These are phyloP conservation scores for Fregata magnificens DNA, from an alignment of 2,113 vertebrate species.

Conservation along the genomic window DNA sequence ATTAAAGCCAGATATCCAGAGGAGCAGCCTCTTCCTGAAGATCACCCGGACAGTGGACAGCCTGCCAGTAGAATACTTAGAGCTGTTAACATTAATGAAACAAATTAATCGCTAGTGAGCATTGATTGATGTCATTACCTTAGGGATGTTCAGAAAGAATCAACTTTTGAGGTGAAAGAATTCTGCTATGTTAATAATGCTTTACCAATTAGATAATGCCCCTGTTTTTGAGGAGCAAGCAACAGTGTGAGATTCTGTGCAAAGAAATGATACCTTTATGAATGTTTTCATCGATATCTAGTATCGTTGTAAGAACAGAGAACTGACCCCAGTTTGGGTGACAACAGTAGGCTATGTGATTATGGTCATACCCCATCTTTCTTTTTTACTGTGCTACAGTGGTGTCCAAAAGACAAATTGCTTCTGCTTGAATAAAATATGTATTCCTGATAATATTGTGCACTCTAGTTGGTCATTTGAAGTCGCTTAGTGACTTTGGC, in stretches of 20 bases:
- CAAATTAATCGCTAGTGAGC: neutral
- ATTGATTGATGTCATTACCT: neutral
- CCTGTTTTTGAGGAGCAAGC: neutral
- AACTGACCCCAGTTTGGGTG: neutral
- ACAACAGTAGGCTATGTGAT: neutral
- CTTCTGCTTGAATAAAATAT: neutral
- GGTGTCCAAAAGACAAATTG: neutral
- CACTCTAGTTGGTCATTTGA: neutral
- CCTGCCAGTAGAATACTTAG: neutral
- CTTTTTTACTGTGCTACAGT: neutral
- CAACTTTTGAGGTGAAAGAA: neutral
- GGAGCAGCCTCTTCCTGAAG: neutral
- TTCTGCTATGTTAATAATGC: neutral
- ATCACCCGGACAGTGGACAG: neutral
- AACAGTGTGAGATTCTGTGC: neutral
- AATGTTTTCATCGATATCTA: neutral
- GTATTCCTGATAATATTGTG: neutral
- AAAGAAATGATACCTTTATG: neutral
- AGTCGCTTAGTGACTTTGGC: neutral
- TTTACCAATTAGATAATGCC: neutral
- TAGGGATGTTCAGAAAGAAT: neutral
- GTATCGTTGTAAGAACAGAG: neutral
- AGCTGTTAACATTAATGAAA: conserved; percentile 31
- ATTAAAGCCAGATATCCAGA: neutral
- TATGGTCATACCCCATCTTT: rapidly evolving